Base-by-base conservation (phyloP, 1,140 invertebrate genomes). In the Aphaenogaster rudis region DNA sequence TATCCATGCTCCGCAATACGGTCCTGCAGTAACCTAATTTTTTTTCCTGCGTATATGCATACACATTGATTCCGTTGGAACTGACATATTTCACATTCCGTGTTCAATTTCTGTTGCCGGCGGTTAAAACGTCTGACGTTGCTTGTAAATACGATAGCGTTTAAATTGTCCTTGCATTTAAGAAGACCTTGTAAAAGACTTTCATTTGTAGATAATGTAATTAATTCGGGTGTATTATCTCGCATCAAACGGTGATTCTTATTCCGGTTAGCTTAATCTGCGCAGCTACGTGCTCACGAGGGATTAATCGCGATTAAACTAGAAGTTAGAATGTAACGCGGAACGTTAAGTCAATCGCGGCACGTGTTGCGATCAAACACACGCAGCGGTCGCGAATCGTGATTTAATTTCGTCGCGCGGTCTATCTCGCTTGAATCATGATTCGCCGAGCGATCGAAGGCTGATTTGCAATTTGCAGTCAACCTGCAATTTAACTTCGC, bases 301-400 rank as follows among this genome's bases (percentile, higher is more conserved):
- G 42, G 45, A 45, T 11, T 81, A 82, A 59, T 72, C 63, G 63
- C 54, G 77, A 90, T 89, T 82, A 89, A 85, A 86, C 76, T 89
- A 67, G 6, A 64, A 82, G 67, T 45, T 67, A 7, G 57, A 86
- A 89, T 59, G 88, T 36, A 48, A 54, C 84, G 64, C 11, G 54
- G 7, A 63, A 71, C 42, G 71, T 78, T 81, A 89, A 90, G 78
- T 89, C 66, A 80, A 86, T 67, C 48, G 54, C 54, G 13, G 63
- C 59, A 13, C 39, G 21, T 48, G 39, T 33, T 45, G 50, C 69
- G 52, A 64, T 33, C 71, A 45, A 59, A 81, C 50, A n/a, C 82
- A 48, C 21, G 21, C 28, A 77, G 45, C 21, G 50, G 50, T 77
- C 17, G 48, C 52, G 67, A 81, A 61, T 77, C 11, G 21, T 50